phyloP scores from a whole-genome alignment of 2,113 vertebrate species.

The Phylloscopus trochiloides region DNA sequence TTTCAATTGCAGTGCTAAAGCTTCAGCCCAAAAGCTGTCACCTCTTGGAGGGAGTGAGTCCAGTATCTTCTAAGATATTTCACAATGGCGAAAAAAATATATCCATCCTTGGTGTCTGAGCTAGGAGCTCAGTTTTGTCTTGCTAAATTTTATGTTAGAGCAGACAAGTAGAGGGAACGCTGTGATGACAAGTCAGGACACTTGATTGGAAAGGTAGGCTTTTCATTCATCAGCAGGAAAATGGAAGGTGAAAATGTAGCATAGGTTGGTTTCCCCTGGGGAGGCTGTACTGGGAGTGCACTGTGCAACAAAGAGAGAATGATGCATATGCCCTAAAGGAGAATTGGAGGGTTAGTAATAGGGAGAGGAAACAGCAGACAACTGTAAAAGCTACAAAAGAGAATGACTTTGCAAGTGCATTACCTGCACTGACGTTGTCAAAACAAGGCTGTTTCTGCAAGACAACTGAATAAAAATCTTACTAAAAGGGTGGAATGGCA shows the following conservation, averaged over 20 bases:
- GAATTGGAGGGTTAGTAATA: background rate
- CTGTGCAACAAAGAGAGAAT: background rate
- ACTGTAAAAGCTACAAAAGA: background rate
- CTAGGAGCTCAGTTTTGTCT: background rate
- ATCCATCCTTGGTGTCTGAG: background rate
- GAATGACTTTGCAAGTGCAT: background rate
- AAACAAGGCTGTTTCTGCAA: slow-evolving; percentile 7
- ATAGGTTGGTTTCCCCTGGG: background rate
- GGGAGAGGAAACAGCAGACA: background rate
- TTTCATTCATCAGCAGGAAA: background rate
- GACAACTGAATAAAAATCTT: background rate
- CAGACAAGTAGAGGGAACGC: background rate
- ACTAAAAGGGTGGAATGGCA: background rate
- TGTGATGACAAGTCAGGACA: background rate
- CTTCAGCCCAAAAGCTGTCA: background rate
- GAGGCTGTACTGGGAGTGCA: background rate
- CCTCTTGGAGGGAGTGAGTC: background rate
- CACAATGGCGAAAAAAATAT: background rate
- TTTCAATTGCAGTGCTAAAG: background rate
- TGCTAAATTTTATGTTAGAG: background rate
- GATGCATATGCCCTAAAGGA: background rate
- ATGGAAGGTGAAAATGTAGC: background rate
- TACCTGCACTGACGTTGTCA: background rate
- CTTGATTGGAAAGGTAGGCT: background rate
- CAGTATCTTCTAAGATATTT: background rate